Percentiles rank a stretch among this genome's conserved stretches.
Conservation (phyloP, 2,888 invertebrate genomes). For the Fissipunctia ypsillon region DNA sequence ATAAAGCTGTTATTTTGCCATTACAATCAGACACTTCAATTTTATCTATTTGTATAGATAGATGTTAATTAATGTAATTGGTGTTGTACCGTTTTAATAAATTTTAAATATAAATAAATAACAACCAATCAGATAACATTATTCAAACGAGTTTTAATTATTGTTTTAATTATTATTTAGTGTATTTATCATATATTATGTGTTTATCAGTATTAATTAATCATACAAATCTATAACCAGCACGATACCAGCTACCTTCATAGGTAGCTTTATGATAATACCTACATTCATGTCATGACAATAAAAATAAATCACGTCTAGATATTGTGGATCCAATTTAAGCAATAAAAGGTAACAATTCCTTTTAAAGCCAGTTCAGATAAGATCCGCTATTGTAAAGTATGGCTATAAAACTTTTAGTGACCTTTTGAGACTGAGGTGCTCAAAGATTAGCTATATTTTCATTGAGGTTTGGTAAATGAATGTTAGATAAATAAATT, state of each 20-base stretch:
- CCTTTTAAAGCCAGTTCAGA: conserved; percentile 49
- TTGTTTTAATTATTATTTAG: background rate
- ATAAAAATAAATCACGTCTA: conserved; percentile 49
- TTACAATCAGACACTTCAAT: no score
- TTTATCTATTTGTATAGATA: no score
- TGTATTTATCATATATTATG: background rate
- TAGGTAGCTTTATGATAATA: no score
- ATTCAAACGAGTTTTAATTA: background rate
- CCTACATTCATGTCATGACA: no score
- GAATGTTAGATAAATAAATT: no score
- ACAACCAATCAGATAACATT: no score
- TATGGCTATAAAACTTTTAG: conserved; percentile 54
- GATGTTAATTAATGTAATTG: no score
- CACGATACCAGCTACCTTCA: no score
- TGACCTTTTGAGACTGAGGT: conserved; percentile 24
- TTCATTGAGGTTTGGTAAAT: background rate
- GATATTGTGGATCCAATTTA: conserved; percentile 58
- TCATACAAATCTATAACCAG: background rate
- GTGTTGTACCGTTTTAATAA: no score
- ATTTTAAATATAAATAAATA: no score
- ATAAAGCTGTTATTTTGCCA: no score
- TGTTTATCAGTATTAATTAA: background rate
- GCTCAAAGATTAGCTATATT: conserved; percentile 25
- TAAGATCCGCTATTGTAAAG: conserved; percentile 60
- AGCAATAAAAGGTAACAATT: conserved; percentile 60